A percentile compares a stretch with the other conserved stretches of the same genome.
Conservation (phyloP, 2,888 invertebrate species). For the Abrostola tripartita region DNA sequence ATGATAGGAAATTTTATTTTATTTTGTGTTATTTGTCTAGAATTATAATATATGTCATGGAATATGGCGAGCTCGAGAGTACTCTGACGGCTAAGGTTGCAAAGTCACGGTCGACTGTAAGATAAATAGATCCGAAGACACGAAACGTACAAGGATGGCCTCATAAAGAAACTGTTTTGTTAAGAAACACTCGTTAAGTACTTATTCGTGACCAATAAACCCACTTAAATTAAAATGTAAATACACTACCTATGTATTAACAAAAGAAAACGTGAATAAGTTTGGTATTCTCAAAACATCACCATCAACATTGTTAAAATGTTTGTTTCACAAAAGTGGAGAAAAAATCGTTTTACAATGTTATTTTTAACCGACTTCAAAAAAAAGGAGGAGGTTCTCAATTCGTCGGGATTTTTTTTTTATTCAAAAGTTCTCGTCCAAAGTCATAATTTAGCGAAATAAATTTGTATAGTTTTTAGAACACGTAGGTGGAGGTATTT, state of each 20-base stretch:
- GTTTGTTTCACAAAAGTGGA: slow-evolving; percentile 30
- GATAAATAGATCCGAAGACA: slow-evolving; percentile 32
- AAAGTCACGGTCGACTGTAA: slow-evolving; percentile 28
- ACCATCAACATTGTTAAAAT: slow-evolving; percentile 28
- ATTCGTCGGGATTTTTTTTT: no score
- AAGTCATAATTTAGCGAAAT: not conserved
- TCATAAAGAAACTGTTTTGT: slow-evolving; percentile 36
- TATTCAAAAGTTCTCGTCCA: slow-evolving; percentile 1
- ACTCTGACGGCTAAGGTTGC: slow-evolving; percentile 18
- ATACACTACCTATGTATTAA: slow-evolving; percentile 25
- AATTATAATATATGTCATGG: not conserved
- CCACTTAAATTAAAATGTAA: slow-evolving; percentile 38
- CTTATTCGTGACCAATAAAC: slow-evolving; percentile 49
- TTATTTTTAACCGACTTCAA: no score
- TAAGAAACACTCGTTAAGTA: slow-evolving; percentile 32
- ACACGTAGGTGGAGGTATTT: no score
- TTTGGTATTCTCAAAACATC: slow-evolving; percentile 27
- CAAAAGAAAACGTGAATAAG: slow-evolving; percentile 41
- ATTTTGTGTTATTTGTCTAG: not conserved
- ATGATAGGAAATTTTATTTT: no score
- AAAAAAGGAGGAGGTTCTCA: no score
- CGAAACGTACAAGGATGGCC: slow-evolving; percentile 32
- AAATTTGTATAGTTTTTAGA: no score
- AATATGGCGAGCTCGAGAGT: not conserved
- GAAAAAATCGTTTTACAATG: not conserved